Base-by-base conservation (phyloP, 1,140 invertebrate genomes). In the Ephestia elutella region DNA sequence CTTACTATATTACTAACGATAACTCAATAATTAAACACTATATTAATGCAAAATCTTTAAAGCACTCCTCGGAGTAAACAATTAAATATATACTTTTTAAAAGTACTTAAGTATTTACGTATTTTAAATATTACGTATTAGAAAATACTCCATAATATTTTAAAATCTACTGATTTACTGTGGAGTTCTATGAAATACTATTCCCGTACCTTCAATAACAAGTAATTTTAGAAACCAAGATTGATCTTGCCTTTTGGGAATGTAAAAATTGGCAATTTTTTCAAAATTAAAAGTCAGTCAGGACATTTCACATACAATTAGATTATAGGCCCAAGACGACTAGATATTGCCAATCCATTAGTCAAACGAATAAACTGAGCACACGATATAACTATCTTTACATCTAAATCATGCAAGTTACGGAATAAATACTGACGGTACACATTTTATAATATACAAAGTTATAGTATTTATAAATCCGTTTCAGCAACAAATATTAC, bases 41-140 rank as follows among this genome's bases (percentile, higher is more conserved):
- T 49, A 18, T 49, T 60, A 60, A 28, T 49, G 21, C 54, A 60
- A 20, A 55, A 51, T 25, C 49, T 50, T 71, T 71, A 71, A 71
- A 71, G 69, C 69, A 64, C 65, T 63, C 51, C 19, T 68, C 69
- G 69, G 69, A 71, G 69, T 71, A 57, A 64, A 28, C 20, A 55
- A 63, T 54, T n/a, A 54, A 38, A 54, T 25, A 54, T 44, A 5
- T 48, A 10, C 30, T 32, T 10, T 3, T 32, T 32, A 32, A 32
- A n/a, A 25, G 0, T 11, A 30, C 13, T 13, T 18, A 18, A 2
- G 1, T 20, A 49, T 15, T 18, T 18, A 49, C 11, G 15, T 49
- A 8, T 49, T 49, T 5, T 49, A 49, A 18, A 51, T 51, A 20
- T 51, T 10, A 51, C 2, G 11, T 32, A 32, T 32, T 32, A 5